Base-by-base conservation (phyloP, 2,888 invertebrate species). In the Caenorhabditis becei region DNA sequence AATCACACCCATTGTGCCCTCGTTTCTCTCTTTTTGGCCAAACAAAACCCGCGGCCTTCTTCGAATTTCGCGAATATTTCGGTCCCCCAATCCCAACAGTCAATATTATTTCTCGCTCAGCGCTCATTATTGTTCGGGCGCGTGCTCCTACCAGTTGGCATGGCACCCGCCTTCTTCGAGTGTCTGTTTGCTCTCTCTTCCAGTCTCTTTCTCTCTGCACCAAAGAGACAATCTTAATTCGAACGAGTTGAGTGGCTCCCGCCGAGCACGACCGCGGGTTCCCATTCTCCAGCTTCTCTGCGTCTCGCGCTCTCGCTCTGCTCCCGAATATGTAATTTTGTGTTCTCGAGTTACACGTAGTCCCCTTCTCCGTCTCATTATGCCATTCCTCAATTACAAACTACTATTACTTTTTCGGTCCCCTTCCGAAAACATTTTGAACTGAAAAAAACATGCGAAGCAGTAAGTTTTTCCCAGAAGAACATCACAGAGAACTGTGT, bases 121-220 rank as follows among this genome's bases (percentile, higher is more conserved):
- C n/a, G 18, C 56, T 65, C 67, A 62, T 77, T 77, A 77, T 58
- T 77, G 54, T 67, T 59, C 49, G 32, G 49, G 67, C 69, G 62
- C 77, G 67, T 77, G 69, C 77, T 77, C 77, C 67, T 77, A 69
- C 67, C 77, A 69, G 67, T 74, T 74, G 74, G 74, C 74, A 74
- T 74, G 74, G 74, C 66, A 66, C 74, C 77, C 67, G 77, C 62
- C 61, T 69, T 49, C 67, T 67, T 77, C 66, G 61, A 67, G 77
- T 63, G 65, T 77, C 44, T 65, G 56, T 70, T 69, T 69, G 62
- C 69, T 53, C 54, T 53, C 69, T 53, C 54, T 53, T 53, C 54
- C 54, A 67, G 58, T 67, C 56, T 23, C 47, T 67, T 62, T 69
- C 62, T 41, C 54, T 63, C 41, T 23, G 44, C 47, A 37, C 20